Evolutionary conservation across 1,140 invertebrate species (phyloP).

Genomic region (Sminthurinus signatus): DNA sequence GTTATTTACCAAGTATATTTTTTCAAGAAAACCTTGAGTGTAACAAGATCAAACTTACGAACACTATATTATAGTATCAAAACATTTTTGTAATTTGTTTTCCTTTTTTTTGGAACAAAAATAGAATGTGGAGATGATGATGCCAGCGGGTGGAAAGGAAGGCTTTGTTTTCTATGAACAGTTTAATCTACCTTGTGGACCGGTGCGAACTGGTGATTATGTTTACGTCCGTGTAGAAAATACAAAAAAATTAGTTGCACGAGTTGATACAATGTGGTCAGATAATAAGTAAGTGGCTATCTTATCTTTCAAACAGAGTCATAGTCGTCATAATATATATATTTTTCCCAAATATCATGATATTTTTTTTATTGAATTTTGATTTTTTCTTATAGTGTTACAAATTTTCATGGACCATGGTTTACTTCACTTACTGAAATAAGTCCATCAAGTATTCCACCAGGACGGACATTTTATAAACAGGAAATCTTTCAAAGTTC

Average conservation of each 20-base stretch:
- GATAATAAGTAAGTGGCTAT: slow-evolving; percentile 63
- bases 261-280: slow-evolving; percentile 91
- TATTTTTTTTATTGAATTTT: no score
- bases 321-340: not conserved
- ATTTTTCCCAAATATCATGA: no score
- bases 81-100: slow-evolving; percentile 8
- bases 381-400: slow-evolving; percentile 46
- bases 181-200: slow-evolving; percentile 73
- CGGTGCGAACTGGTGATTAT: slow-evolving; percentile 85
- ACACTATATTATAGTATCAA: no score
- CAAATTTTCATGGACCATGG: slow-evolving; percentile 89
- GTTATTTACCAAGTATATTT: no score
- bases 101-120: no score
- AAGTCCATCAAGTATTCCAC: slow-evolving; percentile 54
- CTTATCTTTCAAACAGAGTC: not conserved
- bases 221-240: slow-evolving; percentile 85
- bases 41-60: no score
- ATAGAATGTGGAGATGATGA: slow-evolving; percentile 65
- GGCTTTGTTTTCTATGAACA: slow-evolving; percentile 87
- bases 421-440: slow-evolving; percentile 83
- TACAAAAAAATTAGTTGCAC: slow-evolving; percentile 79
- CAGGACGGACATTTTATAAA: slow-evolving; percentile 77
- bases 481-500: slow-evolving; percentile 90
- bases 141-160: slow-evolving; percentile 54
- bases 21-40: no score